phyloP scores from a whole-genome alignment of 2,888 invertebrate genomes.

The Andrena flavipes region DNA sequence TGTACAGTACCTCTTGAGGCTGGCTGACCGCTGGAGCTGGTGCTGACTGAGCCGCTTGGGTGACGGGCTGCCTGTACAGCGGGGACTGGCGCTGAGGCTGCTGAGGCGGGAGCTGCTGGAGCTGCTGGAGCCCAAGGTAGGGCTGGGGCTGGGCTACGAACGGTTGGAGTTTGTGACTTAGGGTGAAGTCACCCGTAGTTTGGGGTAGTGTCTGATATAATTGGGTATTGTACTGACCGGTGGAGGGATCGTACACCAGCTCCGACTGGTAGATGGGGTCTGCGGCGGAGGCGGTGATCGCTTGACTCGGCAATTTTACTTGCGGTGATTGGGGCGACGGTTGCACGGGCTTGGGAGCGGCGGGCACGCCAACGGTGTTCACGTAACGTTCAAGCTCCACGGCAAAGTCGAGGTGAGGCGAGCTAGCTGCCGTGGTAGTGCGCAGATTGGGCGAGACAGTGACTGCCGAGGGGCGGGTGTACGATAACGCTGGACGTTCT shows the following conservation, averaged over 20 bases:
- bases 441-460: constrained; percentile 80
- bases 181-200: constrained; percentile 89
- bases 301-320: constrained; percentile 55
- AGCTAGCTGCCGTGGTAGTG: constrained; percentile 75
- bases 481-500: constrained; percentile 81
- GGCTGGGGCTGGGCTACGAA: constrained; percentile 88
- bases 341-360: constrained; percentile 82
- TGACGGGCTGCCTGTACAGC: constrained; percentile 75
- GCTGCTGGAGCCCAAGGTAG: constrained; percentile 87
- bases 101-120: constrained; percentile 75
- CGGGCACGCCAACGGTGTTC: constrained; percentile 85
- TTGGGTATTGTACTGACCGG: constrained; percentile 92
- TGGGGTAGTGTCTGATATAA: constrained; percentile 91
- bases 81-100: constrained; percentile 74
- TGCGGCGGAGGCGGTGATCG: constrained; percentile 76
- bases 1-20: constrained; percentile 84
- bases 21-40: constrained; percentile 66
- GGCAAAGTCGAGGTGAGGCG: constrained; percentile 88
- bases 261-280: constrained; percentile 92
- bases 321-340: constrained; percentile 47
- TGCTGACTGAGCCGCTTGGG: constrained; percentile 83
- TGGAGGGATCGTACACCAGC: constrained; percentile 90
- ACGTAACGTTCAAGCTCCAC: constrained; percentile 89
- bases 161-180: constrained; percentile 91
- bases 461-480: constrained; percentile 78